Evolutionary conservation across 37 sponge, comb jelly and placozoan genomes (phyloP), one percentile per base, ranked within the genome.

Genomic region (Bolinopsis microptera): DNA sequence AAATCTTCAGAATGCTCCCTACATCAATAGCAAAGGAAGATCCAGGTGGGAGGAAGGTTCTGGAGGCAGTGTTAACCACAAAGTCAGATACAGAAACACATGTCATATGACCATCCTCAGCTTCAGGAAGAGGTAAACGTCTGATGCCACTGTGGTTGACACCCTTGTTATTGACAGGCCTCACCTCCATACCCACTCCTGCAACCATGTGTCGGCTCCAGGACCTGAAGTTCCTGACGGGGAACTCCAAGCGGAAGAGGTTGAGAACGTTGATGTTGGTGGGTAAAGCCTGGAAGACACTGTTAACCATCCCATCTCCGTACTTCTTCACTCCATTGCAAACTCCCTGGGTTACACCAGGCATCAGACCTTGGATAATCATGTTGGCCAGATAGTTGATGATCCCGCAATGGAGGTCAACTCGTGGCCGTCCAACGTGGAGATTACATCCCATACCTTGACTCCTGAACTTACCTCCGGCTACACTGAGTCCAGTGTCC

Each of bases 321-420:
- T 72, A 72, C 31, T 24, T 72, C 75, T 72, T 72, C 31, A 72
- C 75, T 30, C 75, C 75, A n/a, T 72, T 28, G 31, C 75, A 72
- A 8, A 72, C 75, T 23, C 22, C 75, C 5, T 72, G 5, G 31
- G 75, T 72, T 3, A 72, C 75, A 72, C 5, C 3, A n/a, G 75
- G 75, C 75, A 72, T 72, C 75, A 72, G 75, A 72, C 75, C 75
- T 72, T 72, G 75, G 31, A 72, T 8, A 28, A 72, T 72, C 75
- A 72, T 72, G 75, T 72, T 72, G 31, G 75, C 75, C 75, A 72
- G 75, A 72, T 72, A n/a, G 75, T 72, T 72, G 75, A 72, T 72
- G 75, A 72, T 72, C 22, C 22, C 22, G 31, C 5, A n/a, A 21
- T 72, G 75, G 26, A 72, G 75, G 31, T 72, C 75, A 5, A 72